These are phyloP conservation scores for Cylindroiulus punctatus DNA, from an alignment of 2,888 invertebrate genomes.

Conservation along the genomic window DNA sequence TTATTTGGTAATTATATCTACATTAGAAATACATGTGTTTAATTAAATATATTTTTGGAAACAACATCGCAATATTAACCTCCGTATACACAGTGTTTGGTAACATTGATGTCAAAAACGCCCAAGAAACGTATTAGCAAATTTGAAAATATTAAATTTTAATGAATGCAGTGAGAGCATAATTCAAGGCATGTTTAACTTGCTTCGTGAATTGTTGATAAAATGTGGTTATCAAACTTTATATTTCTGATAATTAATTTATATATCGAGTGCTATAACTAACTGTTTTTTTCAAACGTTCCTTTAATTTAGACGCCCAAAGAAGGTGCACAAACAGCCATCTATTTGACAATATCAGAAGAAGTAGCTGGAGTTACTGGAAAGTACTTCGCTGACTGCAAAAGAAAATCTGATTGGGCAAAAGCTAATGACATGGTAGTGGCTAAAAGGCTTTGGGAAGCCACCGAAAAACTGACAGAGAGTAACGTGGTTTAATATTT, in stretches of 20 bases:
- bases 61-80: no score
- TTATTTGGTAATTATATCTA: no score
- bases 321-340: slow-evolving; percentile 48
- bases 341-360: slow-evolving; percentile 26
- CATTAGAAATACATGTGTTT: no score
- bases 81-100: no score
- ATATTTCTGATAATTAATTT: background rate
- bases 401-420: background rate
- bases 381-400: slow-evolving; percentile 40
- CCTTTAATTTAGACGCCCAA: background rate
- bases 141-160: no score
- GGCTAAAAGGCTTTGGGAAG: slow-evolving; percentile 27
- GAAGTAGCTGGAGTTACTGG: slow-evolving; percentile 22
- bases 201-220: no score
- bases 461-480: background rate
- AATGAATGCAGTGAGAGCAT: no score
- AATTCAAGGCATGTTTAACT: no score
- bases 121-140: no score
- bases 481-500: background rate
- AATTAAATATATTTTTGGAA: no score
- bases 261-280: background rate
- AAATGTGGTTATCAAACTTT: no score
- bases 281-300: background rate
- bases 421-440: slow-evolving; percentile 46
- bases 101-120: no score